phyloP scores from a whole-genome alignment of 2,888 invertebrate genomes.

The Gryllus longicercus region DNA sequence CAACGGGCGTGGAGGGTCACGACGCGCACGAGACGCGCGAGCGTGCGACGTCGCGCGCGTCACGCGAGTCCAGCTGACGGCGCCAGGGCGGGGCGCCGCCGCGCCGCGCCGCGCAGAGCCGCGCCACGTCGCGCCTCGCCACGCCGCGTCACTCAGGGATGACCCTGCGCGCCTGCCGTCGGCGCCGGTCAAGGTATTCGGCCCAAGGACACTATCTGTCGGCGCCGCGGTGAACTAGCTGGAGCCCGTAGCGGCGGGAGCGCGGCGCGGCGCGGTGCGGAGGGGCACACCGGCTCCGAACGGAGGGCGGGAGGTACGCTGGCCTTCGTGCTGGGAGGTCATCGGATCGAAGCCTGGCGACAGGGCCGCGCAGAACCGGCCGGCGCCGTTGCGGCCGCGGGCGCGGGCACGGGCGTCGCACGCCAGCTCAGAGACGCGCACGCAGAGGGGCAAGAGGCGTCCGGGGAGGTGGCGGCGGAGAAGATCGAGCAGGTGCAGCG shows the following conservation, averaged over 20 bases:
- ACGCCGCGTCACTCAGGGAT: not conserved
- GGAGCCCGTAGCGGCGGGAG: not conserved
- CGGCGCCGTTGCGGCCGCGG: not conserved
- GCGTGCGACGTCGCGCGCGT: no score
- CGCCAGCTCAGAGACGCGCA: not conserved
- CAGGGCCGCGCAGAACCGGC: not conserved
- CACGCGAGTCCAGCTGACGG: no score
- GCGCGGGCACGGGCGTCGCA: not conserved
- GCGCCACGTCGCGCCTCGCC: no score
- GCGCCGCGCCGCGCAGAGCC: no score
- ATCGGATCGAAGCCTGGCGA: not conserved
- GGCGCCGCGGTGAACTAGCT: not conserved
- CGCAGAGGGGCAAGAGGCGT: not conserved
- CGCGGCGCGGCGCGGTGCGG: not conserved
- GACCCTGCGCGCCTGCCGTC: not conserved
- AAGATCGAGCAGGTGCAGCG: no score
- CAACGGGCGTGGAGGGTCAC: no score
- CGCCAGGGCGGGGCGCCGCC: no score
- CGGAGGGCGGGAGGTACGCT: not conserved
- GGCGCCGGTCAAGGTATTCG: not conserved
- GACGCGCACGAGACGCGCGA: no score
- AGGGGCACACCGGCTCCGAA: not conserved
- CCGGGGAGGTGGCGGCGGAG: not conserved
- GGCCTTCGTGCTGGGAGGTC: not conserved
- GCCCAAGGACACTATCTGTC: not conserved